Conservation (phyloP, 2,888 invertebrate genomes). For the Eilema sororculum region DNA sequence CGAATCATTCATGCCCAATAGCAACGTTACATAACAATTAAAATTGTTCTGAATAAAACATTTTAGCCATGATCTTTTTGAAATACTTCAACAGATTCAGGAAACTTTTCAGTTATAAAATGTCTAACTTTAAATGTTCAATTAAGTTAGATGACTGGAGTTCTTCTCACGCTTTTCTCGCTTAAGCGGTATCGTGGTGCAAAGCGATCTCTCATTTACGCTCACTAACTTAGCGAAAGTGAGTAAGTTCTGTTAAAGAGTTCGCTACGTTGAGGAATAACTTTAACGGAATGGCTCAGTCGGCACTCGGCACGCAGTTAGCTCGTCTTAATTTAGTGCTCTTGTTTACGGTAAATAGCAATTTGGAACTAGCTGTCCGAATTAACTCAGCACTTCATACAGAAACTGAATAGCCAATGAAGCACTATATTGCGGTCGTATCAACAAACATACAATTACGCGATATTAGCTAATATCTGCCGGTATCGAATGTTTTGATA, state of each 20-base stretch:
- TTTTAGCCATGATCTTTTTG: conserved; percentile 6
- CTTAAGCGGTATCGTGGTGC: conserved; percentile 50
- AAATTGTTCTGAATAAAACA: not conserved
- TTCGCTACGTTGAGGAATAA: conserved; percentile 52
- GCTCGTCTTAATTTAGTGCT: conserved; percentile 79
- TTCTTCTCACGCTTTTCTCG: conserved; percentile 37
- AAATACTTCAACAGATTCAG: conserved; percentile 10
- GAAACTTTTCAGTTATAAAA: conserved; percentile 14
- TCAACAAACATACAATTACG: conserved; percentile 47
- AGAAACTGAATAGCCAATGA: conserved; percentile 63
- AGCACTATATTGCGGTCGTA: conserved; percentile 49
- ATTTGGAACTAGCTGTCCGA: conserved; percentile 77
- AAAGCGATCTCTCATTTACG: conserved; percentile 56
- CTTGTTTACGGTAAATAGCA: conserved; percentile 82
- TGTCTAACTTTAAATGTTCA: conserved; percentile 27
- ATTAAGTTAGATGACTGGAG: conserved; percentile 29
- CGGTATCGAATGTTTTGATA: conserved; percentile 32
- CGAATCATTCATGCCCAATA: conserved; percentile 5
- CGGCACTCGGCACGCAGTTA: conserved; percentile 65
- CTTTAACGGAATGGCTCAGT: conserved; percentile 51
- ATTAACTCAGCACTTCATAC: conserved; percentile 61
- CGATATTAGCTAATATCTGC: conserved; percentile 38
- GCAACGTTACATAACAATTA: not conserved
- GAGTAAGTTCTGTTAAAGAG: conserved; percentile 62
- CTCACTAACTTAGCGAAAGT: conserved; percentile 56